Base-by-base conservation (phyloP, 2,113 vertebrate species). In the Phylloscopus whistleri region DNA sequence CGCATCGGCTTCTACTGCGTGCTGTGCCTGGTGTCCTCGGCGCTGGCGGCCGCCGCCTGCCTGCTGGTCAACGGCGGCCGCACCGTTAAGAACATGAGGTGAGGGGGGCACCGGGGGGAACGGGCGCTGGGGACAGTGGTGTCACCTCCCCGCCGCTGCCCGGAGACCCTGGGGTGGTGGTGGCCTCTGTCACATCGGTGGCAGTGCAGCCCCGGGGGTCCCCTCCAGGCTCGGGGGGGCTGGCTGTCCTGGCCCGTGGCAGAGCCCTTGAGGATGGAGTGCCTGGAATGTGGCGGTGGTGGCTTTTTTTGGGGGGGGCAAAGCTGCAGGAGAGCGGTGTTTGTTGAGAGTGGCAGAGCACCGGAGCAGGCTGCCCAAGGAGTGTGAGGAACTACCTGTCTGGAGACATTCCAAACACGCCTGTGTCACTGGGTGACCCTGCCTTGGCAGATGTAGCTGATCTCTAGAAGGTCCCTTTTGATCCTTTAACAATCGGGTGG, bases 81-180 rank as follows among this genome's bases (percentile, higher is more conserved):
- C 79, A 98, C 98, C 62, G 96, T 99, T 58, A 98, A 98, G 78
- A 99, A 99, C 97, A 99, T 99, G 99, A 98, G 98, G 99, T 98
- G 95, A 95, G 84, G 1, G 1, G 46, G 79, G 7, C 27, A 44
- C 4, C 35, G 72, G 4, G 37, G 52, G 48, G 27, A 27, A 4
- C 2, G n/a, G 41, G 46, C 7, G 26, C 66, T 17, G 66, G 46
- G 80, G 62, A 52, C 87, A 13, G 39, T 27, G 18, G 67, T 48
- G 44, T 30, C 88, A 4, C 39, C 48, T 2, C 35, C 39, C 9
- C 0, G 62, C 11, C n/a, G 37, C 60, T 8, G 86, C 46, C 33
- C 16, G 23, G 33, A 15, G 78, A 10, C 6, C 27, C 22, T 5
- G 77, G 10, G 41, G 46, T 8, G 39, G 6, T 3, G 60, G 59